A percentile compares a stretch with the other conserved stretches of the same genome.
Conservation (phyloP, 2,113 vertebrate genomes). For the Oryzias celebensis region DNA sequence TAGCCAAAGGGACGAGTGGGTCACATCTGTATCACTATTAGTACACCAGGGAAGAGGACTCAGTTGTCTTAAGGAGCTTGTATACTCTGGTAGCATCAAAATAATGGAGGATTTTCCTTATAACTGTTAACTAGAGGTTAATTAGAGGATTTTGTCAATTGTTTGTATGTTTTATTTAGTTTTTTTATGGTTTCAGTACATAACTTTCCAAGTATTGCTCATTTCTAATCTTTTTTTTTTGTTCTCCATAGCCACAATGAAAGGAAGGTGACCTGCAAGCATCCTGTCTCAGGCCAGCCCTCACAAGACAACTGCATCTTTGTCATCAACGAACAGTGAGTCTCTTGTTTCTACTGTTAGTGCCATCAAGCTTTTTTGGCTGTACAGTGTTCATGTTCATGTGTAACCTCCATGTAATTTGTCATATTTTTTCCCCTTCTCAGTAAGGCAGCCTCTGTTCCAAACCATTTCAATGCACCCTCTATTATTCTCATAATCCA, state of each 20-base stretch:
- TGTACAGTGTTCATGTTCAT: slow-evolving; percentile 24
- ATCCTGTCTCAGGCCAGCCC: slow-evolving; percentile 89
- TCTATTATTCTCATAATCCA: slow-evolving; percentile 8
- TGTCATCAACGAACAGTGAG: slow-evolving; percentile 98
- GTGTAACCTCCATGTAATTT: slow-evolving; percentile 22
- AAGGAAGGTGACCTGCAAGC: slow-evolving; percentile 97
- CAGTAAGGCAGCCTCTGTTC: slow-evolving; percentile 22
- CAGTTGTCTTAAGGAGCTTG: slow-evolving; percentile 1
- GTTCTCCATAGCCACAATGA: slow-evolving; percentile 89
- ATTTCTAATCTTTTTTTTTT: slow-evolving; percentile 2
- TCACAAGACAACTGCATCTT: slow-evolving; percentile 99
- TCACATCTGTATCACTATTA: slow-evolving; percentile 21
- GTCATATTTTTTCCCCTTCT: slow-evolving; percentile 1
- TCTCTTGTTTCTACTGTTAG: slow-evolving; percentile 62
- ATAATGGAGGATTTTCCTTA: no score
- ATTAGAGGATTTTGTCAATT: no score
- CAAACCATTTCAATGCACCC: slow-evolving; percentile 11
- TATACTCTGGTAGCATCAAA: not conserved
- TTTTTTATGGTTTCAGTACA: no score
- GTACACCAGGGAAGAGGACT: slow-evolving; percentile 19
- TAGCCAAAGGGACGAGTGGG: slow-evolving; percentile 28
- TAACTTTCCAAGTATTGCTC: not conserved
- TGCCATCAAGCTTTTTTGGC: slow-evolving; percentile 47
- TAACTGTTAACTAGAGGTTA: no score
- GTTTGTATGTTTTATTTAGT: no score